Evolutionary conservation across 2,888 invertebrate species (phyloP).

Genomic region (Luffia ferchaultella): DNA sequence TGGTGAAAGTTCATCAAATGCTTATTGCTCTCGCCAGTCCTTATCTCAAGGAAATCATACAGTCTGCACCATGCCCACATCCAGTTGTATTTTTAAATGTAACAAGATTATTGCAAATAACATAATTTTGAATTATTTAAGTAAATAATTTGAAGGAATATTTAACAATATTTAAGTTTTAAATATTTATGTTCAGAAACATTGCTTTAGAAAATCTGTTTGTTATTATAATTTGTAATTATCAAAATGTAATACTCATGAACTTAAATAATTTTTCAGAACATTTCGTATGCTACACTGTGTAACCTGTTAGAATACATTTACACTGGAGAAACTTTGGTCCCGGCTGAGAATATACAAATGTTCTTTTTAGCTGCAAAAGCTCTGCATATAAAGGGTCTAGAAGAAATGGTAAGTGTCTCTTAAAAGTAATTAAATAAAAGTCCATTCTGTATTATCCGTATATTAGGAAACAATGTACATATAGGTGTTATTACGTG

Average conservation of each 20-base stretch:
- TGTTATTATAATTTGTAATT: background rate
- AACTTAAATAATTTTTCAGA: constrained; percentile 26
- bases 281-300: constrained; percentile 31
- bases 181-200: background rate
- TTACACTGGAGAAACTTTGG: constrained; percentile 45
- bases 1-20: constrained; percentile 17
- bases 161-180: background rate
- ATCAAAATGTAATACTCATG: background rate
- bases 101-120: constrained; percentile 5
- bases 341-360: constrained; percentile 25
- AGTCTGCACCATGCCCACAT: constrained; percentile 14
- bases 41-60: constrained; percentile 15
- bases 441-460: too few relatives aligned
- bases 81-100: constrained; percentile 19
- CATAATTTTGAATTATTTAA: too few relatives aligned
- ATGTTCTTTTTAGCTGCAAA: constrained; percentile 35
- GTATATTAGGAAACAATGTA: too few relatives aligned
- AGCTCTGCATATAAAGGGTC: constrained; percentile 32
- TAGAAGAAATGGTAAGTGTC: constrained; percentile 28
- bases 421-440: too few relatives aligned
- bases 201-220: background rate
- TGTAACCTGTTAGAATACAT: constrained; percentile 41
- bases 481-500: background rate
- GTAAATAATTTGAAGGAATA: background rate
- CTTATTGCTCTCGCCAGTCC: constrained; percentile 17